These are phyloP conservation scores for Sphaerophoria taeniata DNA, from an alignment of 2,888 invertebrate species.

Conservation along the genomic window DNA sequence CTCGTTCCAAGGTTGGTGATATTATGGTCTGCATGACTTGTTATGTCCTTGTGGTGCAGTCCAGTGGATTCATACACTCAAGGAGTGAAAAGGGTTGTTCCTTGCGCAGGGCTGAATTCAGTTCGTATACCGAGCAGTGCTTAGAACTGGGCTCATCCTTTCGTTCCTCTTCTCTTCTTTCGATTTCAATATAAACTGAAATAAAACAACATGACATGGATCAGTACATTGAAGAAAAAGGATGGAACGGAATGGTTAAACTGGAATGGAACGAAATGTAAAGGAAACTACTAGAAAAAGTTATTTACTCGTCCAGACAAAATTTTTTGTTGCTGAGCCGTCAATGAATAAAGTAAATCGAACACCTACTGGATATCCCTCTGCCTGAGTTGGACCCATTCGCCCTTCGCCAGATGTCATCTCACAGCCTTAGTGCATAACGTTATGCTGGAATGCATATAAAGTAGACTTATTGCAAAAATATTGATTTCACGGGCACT, in stretches of 20 bases:
- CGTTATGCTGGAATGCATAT: not conserved
- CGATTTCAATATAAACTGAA: too few species aligned
- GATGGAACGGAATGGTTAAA: too few species aligned
- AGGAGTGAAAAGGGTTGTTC: constrained; percentile 48
- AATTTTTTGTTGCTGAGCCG: too few species aligned
- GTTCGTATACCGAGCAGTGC: too few species aligned
- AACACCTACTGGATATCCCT: constrained; percentile 55
- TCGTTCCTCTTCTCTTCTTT: too few species aligned
- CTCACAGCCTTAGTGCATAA: constrained; percentile 25
- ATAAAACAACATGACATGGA: too few species aligned
- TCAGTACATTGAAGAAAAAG: too few species aligned
- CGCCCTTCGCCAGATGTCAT: not conserved
- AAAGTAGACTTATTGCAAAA: constrained; percentile 25
- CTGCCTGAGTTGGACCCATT: not conserved
- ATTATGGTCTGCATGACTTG: constrained; percentile 29
- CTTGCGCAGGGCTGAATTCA: not conserved
- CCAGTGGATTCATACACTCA: constrained; percentile 49
- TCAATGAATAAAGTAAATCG: constrained; percentile 43
- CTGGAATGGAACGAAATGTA: too few species aligned
- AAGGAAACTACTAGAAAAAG: too few species aligned
- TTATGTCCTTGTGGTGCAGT: constrained; percentile 63
- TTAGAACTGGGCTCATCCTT: too few species aligned
- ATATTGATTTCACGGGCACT: constrained; percentile 48
- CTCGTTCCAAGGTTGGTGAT: constrained; percentile 38
- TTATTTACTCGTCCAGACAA: too few species aligned